Evolutionary conservation across 1,140 invertebrate species (phyloP), one percentile per base, ranked within the genome.

Genomic region (Zaprionus taronus): DNA sequence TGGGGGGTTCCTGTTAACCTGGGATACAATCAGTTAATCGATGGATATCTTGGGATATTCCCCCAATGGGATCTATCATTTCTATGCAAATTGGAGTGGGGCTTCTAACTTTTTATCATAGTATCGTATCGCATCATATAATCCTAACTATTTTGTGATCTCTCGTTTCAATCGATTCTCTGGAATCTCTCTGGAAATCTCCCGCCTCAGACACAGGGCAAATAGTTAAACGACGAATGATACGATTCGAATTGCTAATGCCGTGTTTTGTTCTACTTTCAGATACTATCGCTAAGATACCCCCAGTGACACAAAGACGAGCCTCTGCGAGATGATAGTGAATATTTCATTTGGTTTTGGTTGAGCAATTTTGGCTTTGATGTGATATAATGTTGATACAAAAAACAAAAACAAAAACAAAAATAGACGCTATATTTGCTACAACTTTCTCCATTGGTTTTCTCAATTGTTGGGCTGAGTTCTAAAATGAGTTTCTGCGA

Each of bases 211-310:
- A 73, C 75, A 72, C 75, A 77, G 71, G 64, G 63, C 70, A 66
- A 41, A 5, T 55, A 64, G 36, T 31, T 58, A 66, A 72, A 64
- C 26, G 53, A 56, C 17, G 26, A 31, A 71, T 28, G 20, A 56
- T 20, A 72, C 9, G 62, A 56, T 2, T 56, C 20, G 22, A 56
- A 31, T 17, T 58, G 44, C 69, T 81, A 78, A 81, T 79, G 38
- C 20, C 62, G 22, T 26, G 14, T 63, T 79, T 81, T 71, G 36
- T 71, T 81, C 41, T 81, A 80, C 72, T 84, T 84, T 55, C 82
- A 84, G 82, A 84, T 84, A 84, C 61, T 84, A 84, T 84, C 82
- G 82, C 80, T 84, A 80, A 82, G 49, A 41, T 51, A 47, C 24
- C 55, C 26, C 24, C 34, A n/a, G 53, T 57, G 53, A 57, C 26